Evolutionary conservation across 2,113 vertebrate species (phyloP), one percentile per base, ranked within the genome.

Genomic region (Turdus rufiventris): DNA sequence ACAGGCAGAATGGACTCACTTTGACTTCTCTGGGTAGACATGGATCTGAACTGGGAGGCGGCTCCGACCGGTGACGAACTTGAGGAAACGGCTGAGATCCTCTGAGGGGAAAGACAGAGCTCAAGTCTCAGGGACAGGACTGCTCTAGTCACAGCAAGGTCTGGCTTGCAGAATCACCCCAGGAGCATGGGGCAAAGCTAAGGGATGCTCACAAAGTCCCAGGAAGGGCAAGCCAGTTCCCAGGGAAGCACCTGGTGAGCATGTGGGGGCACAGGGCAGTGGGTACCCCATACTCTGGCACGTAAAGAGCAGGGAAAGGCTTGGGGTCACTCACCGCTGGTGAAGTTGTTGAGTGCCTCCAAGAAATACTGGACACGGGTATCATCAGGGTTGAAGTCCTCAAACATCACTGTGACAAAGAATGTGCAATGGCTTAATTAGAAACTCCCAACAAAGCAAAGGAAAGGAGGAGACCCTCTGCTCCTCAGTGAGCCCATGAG

Each of bases 1-100:
- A 58, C 3, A 1, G 18, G 34, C 65, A 71, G 43, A 34, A 29
- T 0, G 0, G 58, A 94, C 98, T 98, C 95, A 99, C 99, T 98
- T 98, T 14, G 97, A 92, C 61, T 98, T 99, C 91, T 99, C 98
- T 0, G 99, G 98, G 65, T 98, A 99, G 87, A 99, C 98, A 43
- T 95, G 98, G 96, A 99, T 99, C 3, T 98, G 98, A 6, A 99
- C 99, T 1, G 99, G 99, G 85, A 99, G 99, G 58, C 99, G 99
- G 97, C 99, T 99, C 77, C 99, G 98, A 74, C 99, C 99, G 0
- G 98, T 99, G 93, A 99, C 99, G 12, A 99, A 99, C 96, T 99
- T 98, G 85, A 99, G 97, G 97, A 99, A 99, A 84, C 96, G 98
- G 96, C 99, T 99, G 82, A 99, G 99, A 96, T 99, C 99, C 99